phyloP scores from a whole-genome alignment of 2,888 invertebrate genomes.

The Lypha dubia region DNA sequence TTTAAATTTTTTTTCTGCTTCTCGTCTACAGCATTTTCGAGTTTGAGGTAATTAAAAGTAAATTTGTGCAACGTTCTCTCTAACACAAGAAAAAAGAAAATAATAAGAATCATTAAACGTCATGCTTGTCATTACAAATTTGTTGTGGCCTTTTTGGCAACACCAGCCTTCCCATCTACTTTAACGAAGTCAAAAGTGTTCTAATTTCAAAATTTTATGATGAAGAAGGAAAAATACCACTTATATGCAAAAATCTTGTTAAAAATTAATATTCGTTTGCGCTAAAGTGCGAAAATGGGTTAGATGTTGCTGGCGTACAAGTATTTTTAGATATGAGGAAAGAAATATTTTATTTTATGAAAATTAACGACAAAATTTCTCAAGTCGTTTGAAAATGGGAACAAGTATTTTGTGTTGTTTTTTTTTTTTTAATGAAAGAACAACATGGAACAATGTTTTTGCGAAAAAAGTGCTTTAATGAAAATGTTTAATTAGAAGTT shows the following conservation, averaged over 20 bases:
- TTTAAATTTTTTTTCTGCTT: neutral
- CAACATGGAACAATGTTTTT: neutral
- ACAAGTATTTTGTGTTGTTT: no score
- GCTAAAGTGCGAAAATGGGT: slow-evolving; percentile 52
- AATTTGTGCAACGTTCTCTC: slow-evolving; percentile 46
- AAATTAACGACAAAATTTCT: slow-evolving; percentile 22
- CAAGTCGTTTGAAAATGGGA: slow-evolving; percentile 16
- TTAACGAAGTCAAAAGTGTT: slow-evolving; percentile 65
- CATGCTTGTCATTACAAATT: slow-evolving; percentile 69
- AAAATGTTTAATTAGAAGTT: slow-evolving; percentile 6
- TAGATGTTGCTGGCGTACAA: slow-evolving; percentile 31
- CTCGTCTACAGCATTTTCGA: slow-evolving; percentile 20
- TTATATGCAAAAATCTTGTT: slow-evolving; percentile 59
- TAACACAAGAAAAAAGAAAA: neutral
- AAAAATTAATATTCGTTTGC: slow-evolving; percentile 54
- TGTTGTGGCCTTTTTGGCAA: slow-evolving; percentile 65
- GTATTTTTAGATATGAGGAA: slow-evolving; percentile 24
- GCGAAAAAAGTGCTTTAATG: neutral
- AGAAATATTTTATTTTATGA: slow-evolving; percentile 2
- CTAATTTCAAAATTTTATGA: slow-evolving; percentile 59
- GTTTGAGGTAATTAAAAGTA: slow-evolving; percentile 69
- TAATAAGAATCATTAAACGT: slow-evolving; percentile 49
- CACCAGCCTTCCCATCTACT: slow-evolving; percentile 36
- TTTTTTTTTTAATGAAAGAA: neutral
- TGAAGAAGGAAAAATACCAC: slow-evolving; percentile 46